phyloP scores from a whole-genome alignment of 2,888 invertebrate species.

The Timandra comae region DNA sequence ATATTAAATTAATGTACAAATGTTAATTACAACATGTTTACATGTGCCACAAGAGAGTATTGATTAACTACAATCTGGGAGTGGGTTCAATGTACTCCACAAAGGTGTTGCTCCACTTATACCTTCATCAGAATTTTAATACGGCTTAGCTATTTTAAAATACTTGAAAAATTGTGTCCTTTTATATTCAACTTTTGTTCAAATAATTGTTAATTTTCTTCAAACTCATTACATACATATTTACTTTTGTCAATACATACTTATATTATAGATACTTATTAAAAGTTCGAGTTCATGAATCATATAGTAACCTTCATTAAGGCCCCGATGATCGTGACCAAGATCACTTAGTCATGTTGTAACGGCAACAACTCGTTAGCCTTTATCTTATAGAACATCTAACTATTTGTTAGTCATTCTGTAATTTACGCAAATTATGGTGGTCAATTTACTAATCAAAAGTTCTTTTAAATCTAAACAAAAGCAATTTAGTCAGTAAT shows the following conservation, averaged over 20 bases:
- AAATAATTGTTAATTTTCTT: neutral
- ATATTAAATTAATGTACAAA: too few relatives aligned
- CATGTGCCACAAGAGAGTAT: neutral
- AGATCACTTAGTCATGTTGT: conserved; percentile 57
- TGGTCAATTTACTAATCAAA: too few relatives aligned
- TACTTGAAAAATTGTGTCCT: too few relatives aligned
- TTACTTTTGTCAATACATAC: neutral
- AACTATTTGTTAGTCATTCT: conserved; percentile 24
- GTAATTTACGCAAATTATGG: conserved; percentile 8
- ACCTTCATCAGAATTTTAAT: neutral
- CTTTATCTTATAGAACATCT: conserved; percentile 41
- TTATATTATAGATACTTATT: neutral
- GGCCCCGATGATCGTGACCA: conserved; percentile 45
- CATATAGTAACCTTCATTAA: conserved; percentile 21
- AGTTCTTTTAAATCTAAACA: too few relatives aligned
- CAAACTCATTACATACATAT: neutral
- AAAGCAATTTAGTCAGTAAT: too few relatives aligned
- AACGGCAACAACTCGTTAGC: conserved; percentile 45
- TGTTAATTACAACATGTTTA: too few relatives aligned
- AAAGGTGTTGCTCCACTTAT: neutral
- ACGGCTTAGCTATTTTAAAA: too few relatives aligned
- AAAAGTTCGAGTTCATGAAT: conserved; percentile 14
- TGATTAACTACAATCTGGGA: neutral
- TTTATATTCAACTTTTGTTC: neutral
- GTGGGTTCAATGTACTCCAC: neutral